A percentile compares a stretch with the other conserved stretches of the same genome.
These are phyloP conservation scores for Theocolax elegans DNA, from an alignment of 1,140 invertebrate genomes.

Conservation along the genomic window DNA sequence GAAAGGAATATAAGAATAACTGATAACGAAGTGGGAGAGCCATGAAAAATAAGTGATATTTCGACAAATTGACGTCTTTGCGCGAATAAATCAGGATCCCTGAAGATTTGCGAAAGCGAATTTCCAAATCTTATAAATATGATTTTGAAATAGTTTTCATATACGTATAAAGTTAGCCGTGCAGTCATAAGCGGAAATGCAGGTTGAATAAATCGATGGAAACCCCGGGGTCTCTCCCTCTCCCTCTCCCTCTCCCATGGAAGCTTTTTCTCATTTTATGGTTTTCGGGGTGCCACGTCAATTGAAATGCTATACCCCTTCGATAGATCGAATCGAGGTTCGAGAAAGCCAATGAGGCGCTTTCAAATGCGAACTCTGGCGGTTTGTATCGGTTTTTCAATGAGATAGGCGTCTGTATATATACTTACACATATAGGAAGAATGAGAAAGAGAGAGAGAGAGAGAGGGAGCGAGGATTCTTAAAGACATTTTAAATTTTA, in stretches of 20 bases:
- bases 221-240: background rate
- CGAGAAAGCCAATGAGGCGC: constrained; percentile 21
- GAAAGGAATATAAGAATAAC: no score
- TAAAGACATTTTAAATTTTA: constrained; percentile 14
- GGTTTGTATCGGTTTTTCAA: constrained; percentile 30
- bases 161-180: no score
- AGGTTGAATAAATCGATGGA: constrained; percentile 7
- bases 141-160: no score
- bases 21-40: no score
- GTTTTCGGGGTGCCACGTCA: background rate
- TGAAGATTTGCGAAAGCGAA: no score
- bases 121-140: no score
- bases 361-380: background rate
- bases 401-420: no score
- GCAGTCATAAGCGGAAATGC: constrained; percentile 1
- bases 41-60: no score
- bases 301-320: constrained; percentile 18
- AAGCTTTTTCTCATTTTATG: constrained; percentile 12
- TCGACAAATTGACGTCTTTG: no score
- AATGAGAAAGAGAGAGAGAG: no score
- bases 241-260: background rate
- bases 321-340: constrained; percentile 16
- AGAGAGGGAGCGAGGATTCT: background rate
- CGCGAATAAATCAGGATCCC: no score
- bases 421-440: no score